These are phyloP conservation scores for Odobenus rosmarus DNA, from an alignment of 2,113 vertebrate species.

Conservation along the genomic window DNA sequence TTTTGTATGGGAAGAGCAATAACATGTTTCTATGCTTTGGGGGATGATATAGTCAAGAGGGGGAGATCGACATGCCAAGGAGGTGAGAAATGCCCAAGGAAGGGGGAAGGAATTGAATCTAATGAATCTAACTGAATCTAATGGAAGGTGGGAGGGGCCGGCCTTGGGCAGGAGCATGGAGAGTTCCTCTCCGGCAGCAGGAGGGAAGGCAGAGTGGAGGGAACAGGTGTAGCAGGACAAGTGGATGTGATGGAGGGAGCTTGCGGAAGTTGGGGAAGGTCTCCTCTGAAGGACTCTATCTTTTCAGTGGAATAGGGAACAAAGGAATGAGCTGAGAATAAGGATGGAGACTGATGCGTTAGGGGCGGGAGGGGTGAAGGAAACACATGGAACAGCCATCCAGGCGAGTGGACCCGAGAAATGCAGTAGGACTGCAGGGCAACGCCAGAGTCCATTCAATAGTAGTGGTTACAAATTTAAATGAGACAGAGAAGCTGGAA, in stretches of 20 bases:
- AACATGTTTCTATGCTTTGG: neutral
- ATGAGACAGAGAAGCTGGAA: neutral
- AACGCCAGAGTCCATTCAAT: neutral
- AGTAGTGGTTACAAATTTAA: neutral
- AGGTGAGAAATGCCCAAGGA: neutral
- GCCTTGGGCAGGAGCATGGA: neutral
- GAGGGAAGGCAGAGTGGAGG: neutral
- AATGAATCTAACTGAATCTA: neutral
- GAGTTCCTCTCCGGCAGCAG: neutral
- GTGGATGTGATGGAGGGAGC: neutral
- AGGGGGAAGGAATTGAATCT: neutral
- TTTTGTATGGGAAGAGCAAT: neutral
- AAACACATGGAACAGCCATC: neutral
- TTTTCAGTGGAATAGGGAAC: neutral
- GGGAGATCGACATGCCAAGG: neutral
- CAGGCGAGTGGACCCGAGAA: neutral
- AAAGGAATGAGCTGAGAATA: neutral
- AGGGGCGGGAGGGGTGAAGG: neutral
- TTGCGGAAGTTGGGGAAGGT: neutral
- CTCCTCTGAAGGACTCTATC: neutral
- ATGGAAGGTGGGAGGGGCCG: neutral
- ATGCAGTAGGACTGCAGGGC: neutral
- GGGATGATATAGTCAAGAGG: neutral
- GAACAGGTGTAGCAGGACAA: neutral
- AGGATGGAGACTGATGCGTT: neutral